Percentiles rank a stretch among this genome's conserved stretches.
Conservation (phyloP, 2,797 vertebrate genomes). For the Stomatorhinus walkeri region DNA sequence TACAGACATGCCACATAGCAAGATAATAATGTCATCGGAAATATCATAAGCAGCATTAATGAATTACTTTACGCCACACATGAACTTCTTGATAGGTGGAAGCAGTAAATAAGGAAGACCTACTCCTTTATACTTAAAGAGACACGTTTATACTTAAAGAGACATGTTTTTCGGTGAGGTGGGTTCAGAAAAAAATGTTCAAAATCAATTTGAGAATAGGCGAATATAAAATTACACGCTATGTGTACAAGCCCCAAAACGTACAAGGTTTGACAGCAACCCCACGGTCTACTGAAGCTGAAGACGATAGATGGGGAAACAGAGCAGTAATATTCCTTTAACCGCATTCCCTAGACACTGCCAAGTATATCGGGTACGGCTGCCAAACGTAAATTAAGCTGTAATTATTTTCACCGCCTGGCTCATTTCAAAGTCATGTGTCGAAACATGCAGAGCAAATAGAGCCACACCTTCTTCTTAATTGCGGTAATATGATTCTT, state of each 20-base stretch:
- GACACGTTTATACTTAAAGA: background rate
- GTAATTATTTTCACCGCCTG: conserved; percentile 72
- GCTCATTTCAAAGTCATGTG: conserved; percentile 74
- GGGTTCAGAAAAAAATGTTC: background rate
- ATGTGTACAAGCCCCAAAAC: background rate
- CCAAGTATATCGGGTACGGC: conserved; percentile 56
- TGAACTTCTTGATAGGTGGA: background rate
- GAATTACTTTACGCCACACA: background rate
- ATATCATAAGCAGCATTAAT: background rate
- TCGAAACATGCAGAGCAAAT: conserved; percentile 68
- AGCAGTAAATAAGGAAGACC: background rate
- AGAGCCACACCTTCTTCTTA: conserved; percentile 69
- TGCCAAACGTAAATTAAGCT: conserved; percentile 70
- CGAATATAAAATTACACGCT: background rate
- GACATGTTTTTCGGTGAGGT: background rate
- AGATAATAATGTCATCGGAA: conserved; percentile 5
- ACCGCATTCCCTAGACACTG: conserved; percentile 35
- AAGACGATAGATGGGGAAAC: conserved; percentile 19
- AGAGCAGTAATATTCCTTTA: conserved; percentile 23
- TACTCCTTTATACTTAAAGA: background rate
- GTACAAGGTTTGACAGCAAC: background rate
- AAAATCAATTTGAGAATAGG: background rate
- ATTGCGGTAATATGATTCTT: conserved; percentile 67
- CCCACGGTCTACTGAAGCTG: background rate
- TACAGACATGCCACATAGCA: conserved; percentile 9